Conservation (phyloP, 2,888 invertebrate species). For the Leptopilina syphax region DNA sequence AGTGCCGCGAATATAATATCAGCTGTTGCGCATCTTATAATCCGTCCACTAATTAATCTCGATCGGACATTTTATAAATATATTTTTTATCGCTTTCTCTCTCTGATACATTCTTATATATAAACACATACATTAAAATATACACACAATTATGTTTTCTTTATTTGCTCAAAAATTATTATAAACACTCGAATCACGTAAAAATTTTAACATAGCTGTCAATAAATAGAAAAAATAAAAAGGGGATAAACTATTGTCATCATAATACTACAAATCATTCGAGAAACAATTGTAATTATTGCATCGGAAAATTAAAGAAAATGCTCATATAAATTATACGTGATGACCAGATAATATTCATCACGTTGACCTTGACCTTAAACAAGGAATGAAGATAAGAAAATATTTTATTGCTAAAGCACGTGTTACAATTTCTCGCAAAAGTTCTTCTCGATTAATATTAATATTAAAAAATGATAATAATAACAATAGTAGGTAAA, state of each 20-base stretch:
- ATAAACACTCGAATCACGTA: too few relatives aligned
- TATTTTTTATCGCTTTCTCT: not conserved
- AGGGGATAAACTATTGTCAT: too few relatives aligned
- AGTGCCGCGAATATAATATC: constrained; percentile 38
- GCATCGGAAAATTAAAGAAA: not conserved
- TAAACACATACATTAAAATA: not conserved
- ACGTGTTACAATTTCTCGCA: constrained; percentile 27
- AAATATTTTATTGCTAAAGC: constrained; percentile 43
- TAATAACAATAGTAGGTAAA: too few relatives aligned
- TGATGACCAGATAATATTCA: constrained; percentile 42
- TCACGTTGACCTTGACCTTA: constrained; percentile 59
- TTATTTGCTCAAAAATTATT: too few relatives aligned
- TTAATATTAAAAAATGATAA: not conserved
- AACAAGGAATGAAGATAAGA: constrained; percentile 44
- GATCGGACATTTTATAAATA: constrained; percentile 18
- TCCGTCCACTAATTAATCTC: not conserved
- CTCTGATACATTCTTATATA: not conserved
- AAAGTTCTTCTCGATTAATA: not conserved
- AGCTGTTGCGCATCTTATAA: constrained; percentile 29
- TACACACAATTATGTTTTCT: not conserved
- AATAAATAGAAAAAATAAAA: too few relatives aligned
- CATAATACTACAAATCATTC: too few relatives aligned
- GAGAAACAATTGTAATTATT: not conserved
- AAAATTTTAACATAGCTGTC: too few relatives aligned
- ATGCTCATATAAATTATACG: not conserved